These are phyloP conservation scores for Scaptomyza parva DNA, from an alignment of 2,888 invertebrate species.

Conservation along the genomic window DNA sequence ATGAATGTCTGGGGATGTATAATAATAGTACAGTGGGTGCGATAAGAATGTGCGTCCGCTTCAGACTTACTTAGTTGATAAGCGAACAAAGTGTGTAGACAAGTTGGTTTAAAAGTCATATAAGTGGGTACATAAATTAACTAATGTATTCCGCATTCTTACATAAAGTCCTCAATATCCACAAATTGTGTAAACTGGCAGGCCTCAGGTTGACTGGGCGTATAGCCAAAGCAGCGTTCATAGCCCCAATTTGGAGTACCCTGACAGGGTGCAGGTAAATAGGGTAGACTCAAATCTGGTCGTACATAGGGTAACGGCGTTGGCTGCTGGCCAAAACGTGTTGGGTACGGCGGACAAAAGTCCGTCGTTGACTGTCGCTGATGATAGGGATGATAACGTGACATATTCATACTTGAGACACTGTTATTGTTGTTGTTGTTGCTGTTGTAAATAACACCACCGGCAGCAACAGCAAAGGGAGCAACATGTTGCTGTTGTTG, in stretches of 20 bases:
- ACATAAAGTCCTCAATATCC: conserved; percentile 92
- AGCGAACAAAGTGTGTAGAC: conserved; percentile 31
- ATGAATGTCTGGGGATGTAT: conserved; percentile 40
- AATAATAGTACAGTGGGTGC: conserved; percentile 54
- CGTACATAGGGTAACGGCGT: conserved; percentile 19
- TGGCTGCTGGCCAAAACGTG: conserved; percentile 17
- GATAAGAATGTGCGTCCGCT: conserved; percentile 56
- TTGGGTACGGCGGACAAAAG: conserved; percentile 28
- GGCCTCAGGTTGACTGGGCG: conserved; percentile 85
- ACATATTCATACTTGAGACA: conserved; percentile 6
- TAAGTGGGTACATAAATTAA: neutral
- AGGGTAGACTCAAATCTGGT: conserved; percentile 27
- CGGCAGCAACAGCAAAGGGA: neutral
- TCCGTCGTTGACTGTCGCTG: conserved; percentile 25
- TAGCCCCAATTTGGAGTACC: conserved; percentile 87
- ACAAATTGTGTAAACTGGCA: conserved; percentile 89
- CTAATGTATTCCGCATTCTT: conserved; percentile 85
- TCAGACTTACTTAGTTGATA: conserved; percentile 36
- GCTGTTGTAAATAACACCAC: conserved; percentile 8
- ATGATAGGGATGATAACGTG: conserved; percentile 68
- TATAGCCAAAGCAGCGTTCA: conserved; percentile 88
- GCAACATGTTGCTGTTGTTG: conserved; percentile 2
- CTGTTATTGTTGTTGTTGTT: conserved; percentile 20
- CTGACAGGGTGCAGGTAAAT: conserved; percentile 85
- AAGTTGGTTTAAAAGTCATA: neutral